phyloP scores from a whole-genome alignment of 1,140 invertebrate species.

The Caenorhabditis elegans region WBcel235 BX284604.4:7852001-7852500 shows the following conservation, averaged over 20 bases:
- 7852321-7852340: no score
- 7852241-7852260: no score
- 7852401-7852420: neutral
- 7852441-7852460: neutral
- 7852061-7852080: neutral
- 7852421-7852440: conserved; percentile 13
- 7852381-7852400: neutral
- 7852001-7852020: neutral
- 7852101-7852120: neutral
- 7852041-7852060: neutral
- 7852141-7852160: neutral
- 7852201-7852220: no score
- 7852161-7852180: neutral
- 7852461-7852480: neutral
- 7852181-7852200: no score
- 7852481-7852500: neutral
- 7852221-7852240: no score
- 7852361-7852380: neutral
- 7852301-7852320: no score
- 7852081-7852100: neutral
- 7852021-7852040: neutral
- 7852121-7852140: neutral
- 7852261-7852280: no score
- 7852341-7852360: no score
- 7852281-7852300: no score